phyloP scores from a whole-genome alignment of 1,140 invertebrate genomes.

The Platyscapa corneri region DNA sequence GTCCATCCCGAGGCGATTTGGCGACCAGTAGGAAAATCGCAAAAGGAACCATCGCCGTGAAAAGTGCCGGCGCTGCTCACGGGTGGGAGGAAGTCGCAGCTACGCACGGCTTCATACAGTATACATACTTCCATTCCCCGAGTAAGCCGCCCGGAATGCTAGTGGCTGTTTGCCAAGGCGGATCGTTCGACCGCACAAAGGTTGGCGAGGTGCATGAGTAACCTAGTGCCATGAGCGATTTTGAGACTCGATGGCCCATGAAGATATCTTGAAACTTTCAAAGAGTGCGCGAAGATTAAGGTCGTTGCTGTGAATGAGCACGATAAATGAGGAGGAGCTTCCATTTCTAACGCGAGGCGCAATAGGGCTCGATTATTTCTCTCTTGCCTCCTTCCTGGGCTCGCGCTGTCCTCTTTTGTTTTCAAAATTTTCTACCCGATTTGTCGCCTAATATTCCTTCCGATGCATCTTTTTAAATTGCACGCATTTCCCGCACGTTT shows the following conservation, averaged over 20 bases:
- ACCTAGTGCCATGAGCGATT: slow-evolving; percentile 49
- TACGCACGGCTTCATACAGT: slow-evolving; percentile 49
- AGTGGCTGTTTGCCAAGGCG: slow-evolving; percentile 57
- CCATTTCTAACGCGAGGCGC: slow-evolving; percentile 11
- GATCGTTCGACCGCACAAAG: slow-evolving; percentile 41
- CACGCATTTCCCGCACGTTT: too few species aligned
- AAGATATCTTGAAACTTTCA: slow-evolving; percentile 45
- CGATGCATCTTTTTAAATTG: neutral
- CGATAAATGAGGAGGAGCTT: slow-evolving; percentile 36
- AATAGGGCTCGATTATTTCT: slow-evolving; percentile 31
- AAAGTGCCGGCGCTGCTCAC: neutral
- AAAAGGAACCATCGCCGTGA: slow-evolving; percentile 5
- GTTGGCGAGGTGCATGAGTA: slow-evolving; percentile 19
- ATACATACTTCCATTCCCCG: slow-evolving; percentile 57
- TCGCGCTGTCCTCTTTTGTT: neutral
- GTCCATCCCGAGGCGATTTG: slow-evolving; percentile 34
- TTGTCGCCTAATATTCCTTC: neutral
- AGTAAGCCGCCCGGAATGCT: slow-evolving; percentile 59
- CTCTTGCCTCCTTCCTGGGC: neutral
- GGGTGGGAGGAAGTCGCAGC: neutral
- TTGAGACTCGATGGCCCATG: slow-evolving; percentile 41
- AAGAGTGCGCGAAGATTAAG: slow-evolving; percentile 40
- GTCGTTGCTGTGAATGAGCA: slow-evolving; percentile 33
- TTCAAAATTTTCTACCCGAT: neutral
- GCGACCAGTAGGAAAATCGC: neutral